Percentiles rank a stretch among this genome's conserved stretches.
phyloP scores from a whole-genome alignment of 2,113 vertebrate genomes.

The Setophaga petechia region DNA sequence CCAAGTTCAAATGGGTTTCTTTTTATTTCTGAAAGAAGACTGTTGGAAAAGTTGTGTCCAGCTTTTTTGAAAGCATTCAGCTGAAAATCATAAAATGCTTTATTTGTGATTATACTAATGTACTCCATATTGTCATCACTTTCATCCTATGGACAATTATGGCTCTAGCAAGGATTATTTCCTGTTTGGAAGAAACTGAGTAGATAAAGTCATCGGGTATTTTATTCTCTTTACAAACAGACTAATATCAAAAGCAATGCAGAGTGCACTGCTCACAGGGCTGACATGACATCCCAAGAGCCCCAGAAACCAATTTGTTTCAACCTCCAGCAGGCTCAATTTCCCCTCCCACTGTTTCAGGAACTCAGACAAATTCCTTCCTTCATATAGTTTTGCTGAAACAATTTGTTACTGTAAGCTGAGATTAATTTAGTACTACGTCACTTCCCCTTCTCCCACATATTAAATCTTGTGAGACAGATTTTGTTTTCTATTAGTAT shows the following conservation, averaged over 20 bases:
- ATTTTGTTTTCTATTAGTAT: not conserved
- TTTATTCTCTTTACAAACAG: not conserved
- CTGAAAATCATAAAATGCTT: not conserved
- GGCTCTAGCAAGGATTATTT: not conserved
- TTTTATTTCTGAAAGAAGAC: not conserved
- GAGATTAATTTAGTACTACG: not conserved
- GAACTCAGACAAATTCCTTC: not conserved
- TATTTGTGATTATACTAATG: slow-evolving; percentile 5
- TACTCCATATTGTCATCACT: not conserved
- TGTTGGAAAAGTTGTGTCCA: not conserved
- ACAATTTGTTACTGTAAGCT: not conserved
- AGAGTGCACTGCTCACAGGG: not conserved
- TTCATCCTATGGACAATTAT: not conserved
- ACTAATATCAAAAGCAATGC: not conserved
- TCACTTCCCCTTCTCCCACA: not conserved
- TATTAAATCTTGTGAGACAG: not conserved
- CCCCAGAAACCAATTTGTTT: not conserved
- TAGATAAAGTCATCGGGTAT: not conserved
- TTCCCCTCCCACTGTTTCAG: not conserved
- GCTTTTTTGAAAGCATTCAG: not conserved
- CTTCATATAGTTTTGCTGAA: not conserved
- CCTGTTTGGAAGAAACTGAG: not conserved
- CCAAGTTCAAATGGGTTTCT: not conserved
- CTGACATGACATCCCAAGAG: not conserved
- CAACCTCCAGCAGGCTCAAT: not conserved